These are phyloP conservation scores for Formicarius rufipectus DNA, from an alignment of 2,113 vertebrate species.

Conservation along the genomic window DNA sequence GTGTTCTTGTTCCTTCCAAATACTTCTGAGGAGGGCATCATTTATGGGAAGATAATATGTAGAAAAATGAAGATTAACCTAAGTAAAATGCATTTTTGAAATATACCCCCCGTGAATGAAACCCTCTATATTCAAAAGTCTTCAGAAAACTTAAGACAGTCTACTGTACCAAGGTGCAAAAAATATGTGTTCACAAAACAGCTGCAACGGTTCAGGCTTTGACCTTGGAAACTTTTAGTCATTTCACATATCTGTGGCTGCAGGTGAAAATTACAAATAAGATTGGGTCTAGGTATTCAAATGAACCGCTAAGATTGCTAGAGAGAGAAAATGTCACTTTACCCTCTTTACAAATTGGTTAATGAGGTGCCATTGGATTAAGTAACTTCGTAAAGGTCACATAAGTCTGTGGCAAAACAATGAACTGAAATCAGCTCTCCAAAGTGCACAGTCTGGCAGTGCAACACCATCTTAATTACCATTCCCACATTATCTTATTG, in stretches of 20 bases:
- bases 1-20: not conserved
- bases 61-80: not conserved
- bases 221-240: not conserved
- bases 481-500: not conserved
- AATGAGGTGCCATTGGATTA: conserved; percentile 17
- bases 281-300: not conserved
- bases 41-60: not conserved
- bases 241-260: not conserved
- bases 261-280: not conserved
- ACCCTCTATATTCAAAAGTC: not conserved
- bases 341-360: conserved; percentile 2
- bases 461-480: not conserved
- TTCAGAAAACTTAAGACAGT: not conserved
- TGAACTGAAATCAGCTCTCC: not conserved
- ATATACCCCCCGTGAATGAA: not conserved
- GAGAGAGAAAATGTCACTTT: conserved; percentile 3
- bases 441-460: not conserved
- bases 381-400: conserved; percentile 32
- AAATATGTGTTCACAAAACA: not conserved
- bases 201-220: not conserved
- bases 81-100: not conserved
- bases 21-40: not conserved
- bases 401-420: not conserved
- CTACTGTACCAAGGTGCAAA: not conserved
- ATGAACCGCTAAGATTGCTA: not conserved